Evolutionary conservation across 1,140 invertebrate species (phyloP).

Genomic region (Drosophila eugracilis): DNA sequence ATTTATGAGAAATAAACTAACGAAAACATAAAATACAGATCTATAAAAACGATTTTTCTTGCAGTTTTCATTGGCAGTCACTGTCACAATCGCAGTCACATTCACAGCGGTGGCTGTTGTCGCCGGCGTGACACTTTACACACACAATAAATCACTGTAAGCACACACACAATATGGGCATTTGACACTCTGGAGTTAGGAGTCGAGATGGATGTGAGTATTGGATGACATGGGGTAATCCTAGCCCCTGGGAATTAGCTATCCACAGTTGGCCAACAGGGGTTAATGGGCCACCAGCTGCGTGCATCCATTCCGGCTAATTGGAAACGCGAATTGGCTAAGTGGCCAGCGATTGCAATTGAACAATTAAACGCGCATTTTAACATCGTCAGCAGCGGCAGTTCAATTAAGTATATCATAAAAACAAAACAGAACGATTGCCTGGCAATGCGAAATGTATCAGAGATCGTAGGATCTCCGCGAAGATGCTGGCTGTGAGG

Average conservation of each 20-base stretch:
- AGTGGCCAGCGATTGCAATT: slow-evolving; percentile 36
- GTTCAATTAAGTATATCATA: slow-evolving; percentile 32
- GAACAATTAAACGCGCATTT: slow-evolving; percentile 45
- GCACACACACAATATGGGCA: slow-evolving; percentile 36
- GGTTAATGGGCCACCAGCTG: slow-evolving; percentile 48
- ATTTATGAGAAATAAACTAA: no score
- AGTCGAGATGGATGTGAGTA: slow-evolving; percentile 30
- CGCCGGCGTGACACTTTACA: slow-evolving; percentile 78
- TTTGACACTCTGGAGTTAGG: slow-evolving; percentile 26
- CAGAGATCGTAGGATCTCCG: background rate
- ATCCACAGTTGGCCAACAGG: background rate
- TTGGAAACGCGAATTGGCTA: slow-evolving; percentile 51
- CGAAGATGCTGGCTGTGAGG: slow-evolving; percentile 14
- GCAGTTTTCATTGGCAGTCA: slow-evolving; percentile 23
- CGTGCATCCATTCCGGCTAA: slow-evolving; percentile 41
- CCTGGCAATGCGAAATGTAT: slow-evolving; percentile 4
- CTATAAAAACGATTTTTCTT: background rate
- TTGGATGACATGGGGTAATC: slow-evolving; percentile 28
- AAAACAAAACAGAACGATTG: slow-evolving; percentile 9
- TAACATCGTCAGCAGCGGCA: slow-evolving; percentile 17
- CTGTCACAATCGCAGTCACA: slow-evolving; percentile 58
- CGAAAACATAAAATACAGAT: background rate
- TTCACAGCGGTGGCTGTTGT: slow-evolving; percentile 75
- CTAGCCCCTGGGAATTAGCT: background rate
- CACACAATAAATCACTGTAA: slow-evolving; percentile 78